Evolutionary conservation across 2,888 invertebrate species (phyloP).

Genomic region (Drosophila recens): DNA sequence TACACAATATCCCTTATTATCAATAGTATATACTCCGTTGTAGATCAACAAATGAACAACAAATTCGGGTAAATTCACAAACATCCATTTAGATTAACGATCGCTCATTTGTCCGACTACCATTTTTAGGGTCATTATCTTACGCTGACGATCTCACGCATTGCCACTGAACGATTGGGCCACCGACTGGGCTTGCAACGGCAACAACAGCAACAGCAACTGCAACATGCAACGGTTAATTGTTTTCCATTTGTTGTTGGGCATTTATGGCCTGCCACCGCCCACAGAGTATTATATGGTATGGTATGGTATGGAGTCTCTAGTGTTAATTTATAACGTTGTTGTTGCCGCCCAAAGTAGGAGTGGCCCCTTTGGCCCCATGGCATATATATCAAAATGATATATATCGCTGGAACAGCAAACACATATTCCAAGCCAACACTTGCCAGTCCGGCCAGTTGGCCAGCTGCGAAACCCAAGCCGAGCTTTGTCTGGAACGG

Average conservation of each 20-base stretch:
- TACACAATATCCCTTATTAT: slow-evolving; percentile 1
- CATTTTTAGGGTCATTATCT: slow-evolving; percentile 59
- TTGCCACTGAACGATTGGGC: slow-evolving; percentile 40
- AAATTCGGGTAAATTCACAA: slow-evolving; percentile 26
- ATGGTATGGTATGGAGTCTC: slow-evolving; percentile 10
- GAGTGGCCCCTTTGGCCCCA: slow-evolving; percentile 47
- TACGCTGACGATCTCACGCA: slow-evolving; percentile 58
- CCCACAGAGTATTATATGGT: slow-evolving; percentile 50
- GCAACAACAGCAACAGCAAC: slow-evolving; percentile 16
- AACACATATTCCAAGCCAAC: slow-evolving; percentile 47
- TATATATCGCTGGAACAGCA: slow-evolving; percentile 55
- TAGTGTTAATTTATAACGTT: slow-evolving; percentile 70
- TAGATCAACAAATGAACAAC: neutral
- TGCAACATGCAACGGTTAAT: slow-evolving; percentile 55
- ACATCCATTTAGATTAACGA: slow-evolving; percentile 65
- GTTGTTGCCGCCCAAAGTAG: slow-evolving; percentile 35
- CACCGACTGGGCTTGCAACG: slow-evolving; percentile 16
- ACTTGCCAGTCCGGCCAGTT: slow-evolving; percentile 52
- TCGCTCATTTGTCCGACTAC: slow-evolving; percentile 68
- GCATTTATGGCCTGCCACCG: slow-evolving; percentile 65
- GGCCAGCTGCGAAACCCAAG: slow-evolving; percentile 37
- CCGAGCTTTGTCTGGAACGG: slow-evolving; percentile 53
- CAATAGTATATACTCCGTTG: slow-evolving; percentile 3
- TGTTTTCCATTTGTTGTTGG: slow-evolving; percentile 68
- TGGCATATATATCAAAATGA: slow-evolving; percentile 63